Evolutionary conservation across 2,888 invertebrate genomes (phyloP).

Genomic region (Desoria tigrina): DNA sequence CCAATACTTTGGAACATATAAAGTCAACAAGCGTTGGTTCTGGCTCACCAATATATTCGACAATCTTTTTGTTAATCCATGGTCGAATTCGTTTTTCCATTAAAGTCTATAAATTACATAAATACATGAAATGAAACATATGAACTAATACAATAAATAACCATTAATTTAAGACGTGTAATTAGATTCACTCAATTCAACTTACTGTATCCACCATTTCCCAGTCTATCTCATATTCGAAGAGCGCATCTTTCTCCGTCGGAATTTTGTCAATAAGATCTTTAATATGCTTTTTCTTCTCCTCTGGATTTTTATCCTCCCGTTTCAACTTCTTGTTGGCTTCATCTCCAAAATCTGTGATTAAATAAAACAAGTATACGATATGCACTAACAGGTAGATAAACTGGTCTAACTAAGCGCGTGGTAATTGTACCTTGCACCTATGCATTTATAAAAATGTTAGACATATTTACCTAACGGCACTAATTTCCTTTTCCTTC

Average conservation of each 20-base stretch:
- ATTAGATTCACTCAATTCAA: constrained; percentile 33
- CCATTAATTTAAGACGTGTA: too few relatives aligned
- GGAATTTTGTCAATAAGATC: constrained; percentile 97
- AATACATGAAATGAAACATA: background rate
- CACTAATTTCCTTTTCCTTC: constrained; percentile 76
- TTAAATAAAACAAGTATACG: constrained; percentile 14
- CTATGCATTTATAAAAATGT: too few relatives aligned
- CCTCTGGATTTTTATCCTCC: constrained; percentile 76
- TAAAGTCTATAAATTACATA: constrained; percentile 61
- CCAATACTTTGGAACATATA: constrained; percentile 96
- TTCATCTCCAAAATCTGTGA: constrained; percentile 66
- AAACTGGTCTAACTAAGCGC: background rate
- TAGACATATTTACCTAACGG: constrained; percentile 65
- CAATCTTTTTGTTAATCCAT: constrained; percentile 99
- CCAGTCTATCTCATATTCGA: constrained; percentile 93
- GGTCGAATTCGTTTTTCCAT: constrained; percentile 97
- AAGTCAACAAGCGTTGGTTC: constrained; percentile 98
- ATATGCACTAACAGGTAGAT: background rate
- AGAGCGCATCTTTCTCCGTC: constrained; percentile 93
- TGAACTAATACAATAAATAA: background rate
- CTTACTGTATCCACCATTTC: constrained; percentile 71
- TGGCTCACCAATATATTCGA: constrained; percentile 99
- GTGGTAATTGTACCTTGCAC: too few relatives aligned
- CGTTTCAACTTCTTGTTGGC: constrained; percentile 57
- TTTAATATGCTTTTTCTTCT: constrained; percentile 94